Evolutionary conservation across 1,140 invertebrate species (phyloP), one percentile per base, ranked within the genome.

Genomic region (Diachasma alloeum): DNA sequence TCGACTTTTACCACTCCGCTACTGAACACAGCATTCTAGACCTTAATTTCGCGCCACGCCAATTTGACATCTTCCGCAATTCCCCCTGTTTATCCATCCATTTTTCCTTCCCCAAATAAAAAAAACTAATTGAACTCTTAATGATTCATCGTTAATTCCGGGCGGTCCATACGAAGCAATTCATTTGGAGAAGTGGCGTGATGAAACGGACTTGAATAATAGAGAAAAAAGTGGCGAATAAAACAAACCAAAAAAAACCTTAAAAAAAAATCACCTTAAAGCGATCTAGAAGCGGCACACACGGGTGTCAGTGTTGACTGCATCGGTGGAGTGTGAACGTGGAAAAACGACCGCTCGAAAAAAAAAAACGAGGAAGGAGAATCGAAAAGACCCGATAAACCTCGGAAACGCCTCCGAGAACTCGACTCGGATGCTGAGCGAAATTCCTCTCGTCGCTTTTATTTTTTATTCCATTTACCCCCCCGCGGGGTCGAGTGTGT

Each of bases 51-150:
- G n/a, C n/a, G n/a, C n/a, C n/a, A n/a, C n/a, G n/a, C n/a, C n/a
- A n/a, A n/a, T n/a, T n/a, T n/a, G 31, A 31, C 6, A 3, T 31
- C 6, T 31, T 31, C 6, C 31, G 2, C 31, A 31, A 6, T 31
- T n/a, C n/a, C 31, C 31, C 6, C 31, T 31, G 31, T 31, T 31
- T 31, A 31, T 31, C 31, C 31, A 31, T 31, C 31, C 31, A 31
- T 31, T 31, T 31, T 31, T 31, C 31, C 2, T 31, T 6, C 31
- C 2, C 2, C 75, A 59, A 37, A 74, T 74, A 53, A 78, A 77
- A 77, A 83, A 84, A 80, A 84, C 82, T 82, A 80, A 84, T 84
- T 80, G 83, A 79, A 84, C 83, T 81, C 82, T 84, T 79, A 80
- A 72, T 39, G 72, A 73, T 73, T 19, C 71, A 83, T 56, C 48